Percentiles rank a stretch among this genome's conserved stretches.
Conservation (phyloP, 2,113 vertebrate species). For the Copsychus sechellarum region DNA sequence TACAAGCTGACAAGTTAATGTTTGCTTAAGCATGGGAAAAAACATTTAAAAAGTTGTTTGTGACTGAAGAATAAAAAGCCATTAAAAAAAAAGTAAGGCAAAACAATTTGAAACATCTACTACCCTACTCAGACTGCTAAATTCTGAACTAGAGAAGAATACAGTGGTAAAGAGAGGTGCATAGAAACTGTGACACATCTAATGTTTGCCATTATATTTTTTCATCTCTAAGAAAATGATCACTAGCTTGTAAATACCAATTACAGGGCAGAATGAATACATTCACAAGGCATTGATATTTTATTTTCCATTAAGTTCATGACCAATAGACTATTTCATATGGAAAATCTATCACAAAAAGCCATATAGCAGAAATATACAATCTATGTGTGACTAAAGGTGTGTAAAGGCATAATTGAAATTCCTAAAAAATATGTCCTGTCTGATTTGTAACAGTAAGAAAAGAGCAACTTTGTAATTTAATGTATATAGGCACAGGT, state of each 20-base stretch:
- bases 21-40: constrained; percentile 2
- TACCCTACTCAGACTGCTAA: not conserved
- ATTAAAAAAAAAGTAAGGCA: not conserved
- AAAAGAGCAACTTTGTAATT: not conserved
- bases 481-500: not conserved
- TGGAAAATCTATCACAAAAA: constrained; percentile 18
- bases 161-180: not conserved
- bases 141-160: not conserved
- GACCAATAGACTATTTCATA: constrained; percentile 18
- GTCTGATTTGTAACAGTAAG: not conserved
- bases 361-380: not conserved
- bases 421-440: not conserved
- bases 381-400: constrained; percentile 6
- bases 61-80: not conserved
- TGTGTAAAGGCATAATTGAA: constrained; percentile 21
- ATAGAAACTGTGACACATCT: constrained; percentile 11
- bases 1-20: constrained; percentile 9
- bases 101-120: not conserved
- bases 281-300: constrained; percentile 36
- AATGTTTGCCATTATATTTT: constrained; percentile 13
- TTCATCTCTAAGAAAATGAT: constrained; percentile 31
- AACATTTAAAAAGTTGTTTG: not conserved
- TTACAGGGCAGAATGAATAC: constrained; percentile 43
- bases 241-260: constrained; percentile 47
- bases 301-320: constrained; percentile 41